Percentiles rank a stretch among this genome's conserved stretches.
phyloP scores from a whole-genome alignment of 2,888 invertebrate species.

The Hypomecis punctinalis region DNA sequence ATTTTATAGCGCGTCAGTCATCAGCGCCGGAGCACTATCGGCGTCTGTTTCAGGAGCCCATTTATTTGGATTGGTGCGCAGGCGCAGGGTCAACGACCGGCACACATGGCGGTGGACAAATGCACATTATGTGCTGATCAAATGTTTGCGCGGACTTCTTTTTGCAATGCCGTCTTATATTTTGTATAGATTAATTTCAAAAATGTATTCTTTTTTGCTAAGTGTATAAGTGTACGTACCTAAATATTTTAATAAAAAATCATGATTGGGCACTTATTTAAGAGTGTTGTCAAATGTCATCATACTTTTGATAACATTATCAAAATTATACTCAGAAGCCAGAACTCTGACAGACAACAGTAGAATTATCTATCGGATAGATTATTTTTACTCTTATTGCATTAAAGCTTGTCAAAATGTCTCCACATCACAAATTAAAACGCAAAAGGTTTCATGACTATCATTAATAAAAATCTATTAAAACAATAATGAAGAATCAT shows the following conservation, averaged over 20 bases:
- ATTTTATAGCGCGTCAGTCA: slow-evolving; percentile 15
- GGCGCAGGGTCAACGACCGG: slow-evolving; percentile 56
- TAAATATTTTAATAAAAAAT: no score
- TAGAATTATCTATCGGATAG: no score
- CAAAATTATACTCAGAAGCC: no score
- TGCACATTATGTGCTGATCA: slow-evolving; percentile 33
- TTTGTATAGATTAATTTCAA: no score
- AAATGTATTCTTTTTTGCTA: neutral
- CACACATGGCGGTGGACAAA: slow-evolving; percentile 50
- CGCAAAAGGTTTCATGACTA: slow-evolving; percentile 26
- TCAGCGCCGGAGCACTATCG: slow-evolving; percentile 15
- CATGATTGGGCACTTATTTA: no score
- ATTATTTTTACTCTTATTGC: no score
- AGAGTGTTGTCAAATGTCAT: no score
- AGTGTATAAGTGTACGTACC: no score
- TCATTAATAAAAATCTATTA: slow-evolving; percentile 45
- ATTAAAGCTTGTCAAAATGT: neutral
- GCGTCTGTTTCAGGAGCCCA: slow-evolving; percentile 38
- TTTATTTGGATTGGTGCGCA: slow-evolving; percentile 52
- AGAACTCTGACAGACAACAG: no score
- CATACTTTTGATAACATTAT: no score
- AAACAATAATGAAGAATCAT: slow-evolving; percentile 49
- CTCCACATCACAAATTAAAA: slow-evolving; percentile 23
- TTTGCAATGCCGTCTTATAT: neutral
- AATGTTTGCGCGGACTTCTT: slow-evolving; percentile 17